phyloP scores from a whole-genome alignment of 1,140 invertebrate genomes.

The Megalopta genalis region DNA sequence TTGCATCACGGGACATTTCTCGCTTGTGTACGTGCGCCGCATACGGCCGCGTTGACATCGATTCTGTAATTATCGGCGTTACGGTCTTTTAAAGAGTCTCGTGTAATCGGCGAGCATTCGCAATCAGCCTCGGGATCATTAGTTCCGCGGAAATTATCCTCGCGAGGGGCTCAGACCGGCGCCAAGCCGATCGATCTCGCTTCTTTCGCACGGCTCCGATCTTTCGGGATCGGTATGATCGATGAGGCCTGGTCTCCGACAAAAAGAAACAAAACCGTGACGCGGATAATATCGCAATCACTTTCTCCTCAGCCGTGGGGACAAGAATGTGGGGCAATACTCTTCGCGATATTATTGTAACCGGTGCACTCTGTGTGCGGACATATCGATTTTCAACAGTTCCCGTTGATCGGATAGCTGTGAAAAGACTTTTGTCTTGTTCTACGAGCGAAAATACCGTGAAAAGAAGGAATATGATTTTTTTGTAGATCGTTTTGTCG shows the following conservation, averaged over 20 bases:
- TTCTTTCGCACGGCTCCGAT: background rate
- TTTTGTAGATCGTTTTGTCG: too few relatives aligned
- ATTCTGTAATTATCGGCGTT: constrained; percentile 36
- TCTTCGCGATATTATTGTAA: background rate
- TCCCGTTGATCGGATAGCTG: background rate
- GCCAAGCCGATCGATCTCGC: too few relatives aligned
- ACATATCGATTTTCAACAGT: background rate
- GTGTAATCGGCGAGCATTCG: background rate
- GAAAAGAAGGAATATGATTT: too few relatives aligned
- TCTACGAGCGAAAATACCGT: too few relatives aligned
- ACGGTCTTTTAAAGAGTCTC: constrained; percentile 17
- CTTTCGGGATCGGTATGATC: background rate
- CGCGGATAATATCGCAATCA: background rate
- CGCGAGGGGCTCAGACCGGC: background rate
- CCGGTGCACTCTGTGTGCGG: background rate
- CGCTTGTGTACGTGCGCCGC: background rate
- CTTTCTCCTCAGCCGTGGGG: background rate
- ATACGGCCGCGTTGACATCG: constrained; percentile 18
- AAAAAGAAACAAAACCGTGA: background rate
- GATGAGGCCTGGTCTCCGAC: background rate
- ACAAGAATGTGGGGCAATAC: background rate
- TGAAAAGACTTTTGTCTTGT: too few relatives aligned
- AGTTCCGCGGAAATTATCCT: background rate
- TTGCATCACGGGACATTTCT: constrained; percentile 43
- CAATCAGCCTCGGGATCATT: background rate